Base-by-base conservation (phyloP, 30 jellyfish, hydroid and myxozoan genomes). In the Sanderia malayensis region DNA sequence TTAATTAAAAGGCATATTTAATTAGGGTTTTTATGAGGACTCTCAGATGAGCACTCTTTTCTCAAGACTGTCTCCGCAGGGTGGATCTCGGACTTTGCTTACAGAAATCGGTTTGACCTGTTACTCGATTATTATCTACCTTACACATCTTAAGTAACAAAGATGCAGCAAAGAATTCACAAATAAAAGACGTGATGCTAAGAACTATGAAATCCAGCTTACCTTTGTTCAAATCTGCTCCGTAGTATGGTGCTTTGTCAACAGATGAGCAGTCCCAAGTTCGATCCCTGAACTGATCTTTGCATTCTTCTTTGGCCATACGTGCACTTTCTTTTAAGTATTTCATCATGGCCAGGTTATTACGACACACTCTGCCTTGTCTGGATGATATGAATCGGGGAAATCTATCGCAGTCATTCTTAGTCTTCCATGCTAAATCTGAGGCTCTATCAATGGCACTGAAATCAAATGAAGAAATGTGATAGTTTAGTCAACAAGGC, bases 211-310 rank as follows among this genome's bases (percentile, higher is more conserved):
- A 18, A 58, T 1, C 20, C 8, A 22, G 0, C 78, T 49, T 71
- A 90, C 98, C 95, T 78, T 86, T 67, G 53, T 74, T 77, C 31
- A 90, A 61, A 71, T 90, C 98, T 26, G 61, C 60, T 7, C 83
- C 92, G 64, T 32, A 90, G 1, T 31, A 62, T 0, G 98, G 98
- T 21, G 95, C 95, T 69, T 72, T 78, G 52, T 84, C 82, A 49
- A 90, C 67, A 6, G 92, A 76, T 10, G 82, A 65, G 71, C 98
- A 90, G 63, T 90, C 86, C 98, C 98, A 90, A 8, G 78, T 77
- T 44, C 91, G 25, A 37, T 73, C 61, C 31, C 74, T 46, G 23
- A 90, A 58, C 52, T 67, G 84, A 22, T 83, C 93, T 58, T 73
- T 73, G 92, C 98, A 90, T 57, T 83, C 98, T 21, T 76, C 89